Conservation (phyloP, 2,113 vertebrate genomes). For the Orthonyx spaldingii region DNA sequence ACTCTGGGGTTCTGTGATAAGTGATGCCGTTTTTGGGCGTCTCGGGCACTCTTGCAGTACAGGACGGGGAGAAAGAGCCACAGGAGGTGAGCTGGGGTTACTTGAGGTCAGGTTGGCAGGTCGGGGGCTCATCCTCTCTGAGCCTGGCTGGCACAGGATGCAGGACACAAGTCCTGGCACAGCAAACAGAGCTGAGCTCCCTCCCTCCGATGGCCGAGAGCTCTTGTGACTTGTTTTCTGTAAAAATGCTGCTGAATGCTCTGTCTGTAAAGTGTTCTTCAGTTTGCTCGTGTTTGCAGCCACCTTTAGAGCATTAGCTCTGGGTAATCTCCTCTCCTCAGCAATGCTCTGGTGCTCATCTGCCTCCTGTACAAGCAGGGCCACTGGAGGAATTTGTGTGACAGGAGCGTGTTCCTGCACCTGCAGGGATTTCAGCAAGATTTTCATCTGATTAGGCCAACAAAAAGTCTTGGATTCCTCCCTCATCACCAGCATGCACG, state of each 20-base stretch:
- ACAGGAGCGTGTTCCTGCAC: background rate
- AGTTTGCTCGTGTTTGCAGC: background rate
- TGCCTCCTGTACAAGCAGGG: background rate
- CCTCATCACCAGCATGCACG: fast-evolving
- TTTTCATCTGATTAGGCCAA: background rate
- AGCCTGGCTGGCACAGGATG: background rate
- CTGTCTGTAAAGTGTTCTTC: background rate
- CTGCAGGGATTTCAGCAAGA: background rate
- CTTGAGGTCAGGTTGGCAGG: background rate
- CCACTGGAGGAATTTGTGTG: background rate
- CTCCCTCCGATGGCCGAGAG: background rate
- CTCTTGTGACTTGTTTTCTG: background rate
- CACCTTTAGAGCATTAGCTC: background rate
- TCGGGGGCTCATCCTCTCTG: background rate
- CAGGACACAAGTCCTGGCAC: background rate
- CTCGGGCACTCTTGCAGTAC: fast-evolving
- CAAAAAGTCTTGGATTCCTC: background rate
- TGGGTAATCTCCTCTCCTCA: background rate
- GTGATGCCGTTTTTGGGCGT: background rate
- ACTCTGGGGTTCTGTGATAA: background rate
- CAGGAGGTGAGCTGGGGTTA: fast-evolving
- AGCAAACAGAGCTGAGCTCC: background rate
- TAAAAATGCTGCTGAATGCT: background rate
- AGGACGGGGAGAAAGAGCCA: background rate
- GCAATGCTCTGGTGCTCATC: background rate